Percentiles rank a stretch among this genome's conserved stretches.
These are phyloP conservation scores for Barnardius zonarius DNA, from an alignment of 2,113 vertebrate genomes.

Conservation along the genomic window DNA sequence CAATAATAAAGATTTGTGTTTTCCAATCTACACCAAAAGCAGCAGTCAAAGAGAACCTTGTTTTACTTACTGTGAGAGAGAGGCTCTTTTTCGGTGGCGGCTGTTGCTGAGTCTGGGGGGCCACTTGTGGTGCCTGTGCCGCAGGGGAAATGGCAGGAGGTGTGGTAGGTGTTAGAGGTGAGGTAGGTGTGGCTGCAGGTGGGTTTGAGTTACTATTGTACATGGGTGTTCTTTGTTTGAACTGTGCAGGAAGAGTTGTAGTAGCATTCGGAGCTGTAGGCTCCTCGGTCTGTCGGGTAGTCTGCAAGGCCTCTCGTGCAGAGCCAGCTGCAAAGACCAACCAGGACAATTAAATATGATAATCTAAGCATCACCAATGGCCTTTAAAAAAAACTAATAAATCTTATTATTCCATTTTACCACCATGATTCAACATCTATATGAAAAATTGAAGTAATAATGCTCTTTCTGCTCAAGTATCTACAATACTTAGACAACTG, in stretches of 20 bases:
- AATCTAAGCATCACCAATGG: background rate
- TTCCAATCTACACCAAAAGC: background rate
- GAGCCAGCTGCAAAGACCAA: conserved; percentile 73
- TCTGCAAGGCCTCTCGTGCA: conserved; percentile 85
- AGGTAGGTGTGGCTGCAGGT: conserved; percentile 77
- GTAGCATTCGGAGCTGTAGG: conserved; percentile 75
- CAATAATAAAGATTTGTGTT: background rate
- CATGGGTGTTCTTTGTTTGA: conserved; percentile 94
- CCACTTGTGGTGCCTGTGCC: conserved; percentile 79
- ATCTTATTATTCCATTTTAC: background rate
- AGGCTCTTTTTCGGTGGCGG: conserved; percentile 88
- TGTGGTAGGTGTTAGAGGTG: conserved; percentile 84
- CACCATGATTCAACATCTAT: background rate
- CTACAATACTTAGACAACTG: background rate
- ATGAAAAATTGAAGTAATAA: background rate
- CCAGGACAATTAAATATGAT: background rate
- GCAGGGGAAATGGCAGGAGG: conserved; percentile 80
- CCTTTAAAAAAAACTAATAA: background rate
- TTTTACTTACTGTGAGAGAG: conserved; percentile 86
- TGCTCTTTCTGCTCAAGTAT: background rate
- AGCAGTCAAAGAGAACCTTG: background rate
- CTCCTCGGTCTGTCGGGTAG: conserved; percentile 87
- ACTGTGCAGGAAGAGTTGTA: conserved; percentile 82
- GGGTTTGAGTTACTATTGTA: conserved; percentile 90
- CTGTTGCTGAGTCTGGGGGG: conserved; percentile 81